phyloP scores from a whole-genome alignment of 1,140 invertebrate genomes.

The Euglossa dilemma region DNA sequence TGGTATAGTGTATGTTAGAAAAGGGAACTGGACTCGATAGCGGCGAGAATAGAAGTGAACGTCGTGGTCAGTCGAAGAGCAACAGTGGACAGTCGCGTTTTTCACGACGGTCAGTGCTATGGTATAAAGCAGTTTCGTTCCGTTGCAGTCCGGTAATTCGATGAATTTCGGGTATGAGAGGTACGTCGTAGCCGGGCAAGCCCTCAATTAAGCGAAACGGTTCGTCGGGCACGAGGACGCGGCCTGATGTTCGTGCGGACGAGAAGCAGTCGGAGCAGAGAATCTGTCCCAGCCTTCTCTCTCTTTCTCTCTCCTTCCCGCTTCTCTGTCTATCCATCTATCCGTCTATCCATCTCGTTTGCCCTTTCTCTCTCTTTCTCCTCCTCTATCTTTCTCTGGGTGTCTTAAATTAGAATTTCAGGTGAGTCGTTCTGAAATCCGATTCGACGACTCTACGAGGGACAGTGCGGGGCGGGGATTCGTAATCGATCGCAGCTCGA shows the following conservation, averaged over 20 bases:
- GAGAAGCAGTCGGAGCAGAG: conserved; percentile 29
- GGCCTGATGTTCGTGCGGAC: conserved; percentile 38
- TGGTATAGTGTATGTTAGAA: background rate
- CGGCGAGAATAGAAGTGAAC: background rate
- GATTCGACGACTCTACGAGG: conserved; percentile 48
- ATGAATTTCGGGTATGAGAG: conserved; percentile 37
- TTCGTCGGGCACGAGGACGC: conserved; percentile 35
- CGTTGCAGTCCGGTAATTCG: conserved; percentile 35
- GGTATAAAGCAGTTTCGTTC: background rate
- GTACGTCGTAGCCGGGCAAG: background rate
- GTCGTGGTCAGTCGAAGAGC: background rate
- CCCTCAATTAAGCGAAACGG: conserved; percentile 53
- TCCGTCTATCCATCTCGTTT: background rate
- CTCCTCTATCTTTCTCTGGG: background rate
- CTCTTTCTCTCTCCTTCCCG: background rate
- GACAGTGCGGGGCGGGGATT: conserved; percentile 11
- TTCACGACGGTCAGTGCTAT: background rate
- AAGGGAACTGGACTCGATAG: background rate
- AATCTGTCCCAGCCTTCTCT: conserved; percentile 27
- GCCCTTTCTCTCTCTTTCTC: background rate
- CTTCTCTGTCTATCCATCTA: background rate
- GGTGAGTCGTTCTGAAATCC: conserved; percentile 55
- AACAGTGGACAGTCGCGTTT: background rate
- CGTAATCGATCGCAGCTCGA: conserved; percentile 50
- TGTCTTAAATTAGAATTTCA: conserved; percentile 66